phyloP scores from a whole-genome alignment of 2,888 invertebrate genomes.

The Ernsta delagoae region DNA sequence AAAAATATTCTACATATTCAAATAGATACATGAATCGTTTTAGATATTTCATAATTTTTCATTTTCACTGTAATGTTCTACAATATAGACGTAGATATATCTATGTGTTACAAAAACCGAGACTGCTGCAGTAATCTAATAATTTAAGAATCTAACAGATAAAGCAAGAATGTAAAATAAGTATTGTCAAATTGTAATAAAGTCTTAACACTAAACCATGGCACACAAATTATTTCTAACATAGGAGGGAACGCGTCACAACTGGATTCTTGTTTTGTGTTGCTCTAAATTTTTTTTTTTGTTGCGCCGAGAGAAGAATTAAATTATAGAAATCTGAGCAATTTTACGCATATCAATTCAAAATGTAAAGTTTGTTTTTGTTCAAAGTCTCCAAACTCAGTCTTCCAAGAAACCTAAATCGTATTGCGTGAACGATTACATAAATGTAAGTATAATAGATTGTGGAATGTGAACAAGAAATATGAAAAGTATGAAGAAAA shows the following conservation, averaged over 20 bases:
- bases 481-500: conserved; percentile 36
- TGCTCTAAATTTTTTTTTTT: conserved; percentile 13
- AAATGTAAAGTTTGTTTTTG: conserved; percentile 35
- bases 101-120: conserved; percentile 35
- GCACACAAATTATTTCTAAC: conserved; percentile 81
- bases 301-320: conserved; percentile 23
- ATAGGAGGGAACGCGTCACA: conserved; percentile 83
- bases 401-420: conserved; percentile 78
- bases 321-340: conserved; percentile 67
- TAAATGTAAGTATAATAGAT: conserved; percentile 37
- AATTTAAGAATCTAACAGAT: conserved; percentile 21
- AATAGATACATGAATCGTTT: conserved; percentile 43
- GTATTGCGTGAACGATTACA: conserved; percentile 63
- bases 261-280: conserved; percentile 58
- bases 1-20: conserved; percentile 49
- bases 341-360: conserved; percentile 36
- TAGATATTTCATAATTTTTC: conserved; percentile 37
- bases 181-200: conserved; percentile 77
- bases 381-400: conserved; percentile 75
- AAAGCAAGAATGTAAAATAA: conserved; percentile 60
- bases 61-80: conserved; percentile 22
- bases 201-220: conserved; percentile 78
- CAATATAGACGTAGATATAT: conserved; percentile 36
- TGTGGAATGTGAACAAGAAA: conserved; percentile 70
- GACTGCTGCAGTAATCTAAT: conserved; percentile 17